Evolutionary conservation across 2,888 invertebrate genomes (phyloP).

Genomic region (Brachyptera risi): DNA sequence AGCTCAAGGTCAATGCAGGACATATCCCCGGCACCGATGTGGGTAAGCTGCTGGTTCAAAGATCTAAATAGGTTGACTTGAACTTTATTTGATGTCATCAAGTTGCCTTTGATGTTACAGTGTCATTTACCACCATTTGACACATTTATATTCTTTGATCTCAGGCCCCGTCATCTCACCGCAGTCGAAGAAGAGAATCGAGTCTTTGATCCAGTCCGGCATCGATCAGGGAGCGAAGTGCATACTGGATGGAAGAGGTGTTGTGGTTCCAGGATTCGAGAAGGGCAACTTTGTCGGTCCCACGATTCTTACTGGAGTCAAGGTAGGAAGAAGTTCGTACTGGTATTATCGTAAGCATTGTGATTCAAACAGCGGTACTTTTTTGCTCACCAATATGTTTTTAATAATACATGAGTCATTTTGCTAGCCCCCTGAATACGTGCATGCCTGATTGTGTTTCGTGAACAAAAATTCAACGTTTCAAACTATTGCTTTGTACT

Average conservation of each 20-base stretch:
- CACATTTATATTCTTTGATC: constrained; percentile 70
- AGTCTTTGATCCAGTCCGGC: constrained; percentile 74
- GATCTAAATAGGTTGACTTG: no score
- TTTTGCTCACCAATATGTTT: no score
- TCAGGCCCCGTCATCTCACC: constrained; percentile 92
- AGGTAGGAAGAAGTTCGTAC: no score
- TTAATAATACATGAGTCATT: no score
- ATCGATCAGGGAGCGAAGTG: constrained; percentile 84
- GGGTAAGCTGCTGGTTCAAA: no score
- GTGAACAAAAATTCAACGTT: no score
- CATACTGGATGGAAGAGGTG: constrained; percentile 79
- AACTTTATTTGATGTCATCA: neutral
- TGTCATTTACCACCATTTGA: constrained; percentile 39
- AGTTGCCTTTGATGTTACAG: neutral
- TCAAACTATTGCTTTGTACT: no score
- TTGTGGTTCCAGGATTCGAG: constrained; percentile 83
- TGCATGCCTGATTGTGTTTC: no score
- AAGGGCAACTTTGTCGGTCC: constrained; percentile 98
- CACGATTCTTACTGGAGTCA: constrained; percentile 84
- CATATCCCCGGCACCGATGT: constrained; percentile 76
- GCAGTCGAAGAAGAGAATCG: constrained; percentile 80
- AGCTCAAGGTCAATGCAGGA: constrained; percentile 87
- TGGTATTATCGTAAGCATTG: no score
- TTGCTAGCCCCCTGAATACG: no score
- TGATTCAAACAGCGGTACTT: no score